Conservation (phyloP, 2,888 invertebrate species). For the Anticlea derivata region DNA sequence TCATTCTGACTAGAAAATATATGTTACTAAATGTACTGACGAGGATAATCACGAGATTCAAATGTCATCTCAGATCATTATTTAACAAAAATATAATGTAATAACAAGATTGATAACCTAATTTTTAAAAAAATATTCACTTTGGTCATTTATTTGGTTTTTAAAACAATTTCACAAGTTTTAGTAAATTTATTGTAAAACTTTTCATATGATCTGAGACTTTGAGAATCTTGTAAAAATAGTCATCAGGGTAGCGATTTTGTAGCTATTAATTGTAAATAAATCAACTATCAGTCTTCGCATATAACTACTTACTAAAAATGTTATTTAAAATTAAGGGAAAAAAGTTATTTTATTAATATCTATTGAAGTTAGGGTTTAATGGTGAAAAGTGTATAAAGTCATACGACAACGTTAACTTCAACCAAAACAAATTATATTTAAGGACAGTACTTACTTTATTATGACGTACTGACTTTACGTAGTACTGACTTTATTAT, state of each 20-base stretch:
- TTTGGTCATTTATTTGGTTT: slow-evolving; percentile 30
- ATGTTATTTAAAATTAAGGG: slow-evolving; percentile 16
- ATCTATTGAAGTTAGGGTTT: slow-evolving; percentile 8
- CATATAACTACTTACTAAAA: slow-evolving; percentile 20
- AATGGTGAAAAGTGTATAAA: too few species aligned
- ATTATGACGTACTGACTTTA: too few species aligned
- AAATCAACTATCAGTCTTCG: slow-evolving; percentile 28
- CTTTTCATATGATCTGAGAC: slow-evolving; percentile 16
- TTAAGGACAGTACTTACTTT: neutral
- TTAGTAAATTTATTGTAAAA: slow-evolving; percentile 1
- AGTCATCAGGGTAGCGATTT: slow-evolving; percentile 38
- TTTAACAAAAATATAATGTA: slow-evolving; percentile 7
- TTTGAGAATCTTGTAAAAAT: slow-evolving; percentile 9
- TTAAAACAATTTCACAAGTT: neutral
- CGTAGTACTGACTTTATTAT: neutral
- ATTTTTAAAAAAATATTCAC: slow-evolving; percentile 12
- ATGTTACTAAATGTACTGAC: slow-evolving; percentile 15
- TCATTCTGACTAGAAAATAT: slow-evolving; percentile 34
- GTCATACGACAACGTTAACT: neutral
- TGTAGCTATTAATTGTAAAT: slow-evolving; percentile 27
- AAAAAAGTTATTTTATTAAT: slow-evolving; percentile 7
- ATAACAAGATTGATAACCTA: slow-evolving; percentile 6
- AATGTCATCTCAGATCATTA: slow-evolving; percentile 26
- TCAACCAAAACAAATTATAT: neutral
- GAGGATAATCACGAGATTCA: slow-evolving; percentile 22